These are phyloP conservation scores for Smittia sp. DNA, from an alignment of 2,888 invertebrate species.

Conservation along the genomic window DNA sequence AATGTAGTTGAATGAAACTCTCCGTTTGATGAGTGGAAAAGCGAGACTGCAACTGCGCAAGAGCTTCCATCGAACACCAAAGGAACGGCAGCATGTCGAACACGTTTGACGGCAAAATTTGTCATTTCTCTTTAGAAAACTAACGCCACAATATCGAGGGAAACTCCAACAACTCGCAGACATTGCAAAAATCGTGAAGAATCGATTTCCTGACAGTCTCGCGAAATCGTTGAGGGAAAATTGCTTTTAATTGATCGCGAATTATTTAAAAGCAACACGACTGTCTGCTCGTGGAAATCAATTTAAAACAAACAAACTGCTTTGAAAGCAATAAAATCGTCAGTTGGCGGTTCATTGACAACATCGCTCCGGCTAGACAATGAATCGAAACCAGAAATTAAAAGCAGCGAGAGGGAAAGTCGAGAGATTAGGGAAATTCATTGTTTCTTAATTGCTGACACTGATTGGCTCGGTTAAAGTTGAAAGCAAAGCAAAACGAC, in stretches of 20 bases:
- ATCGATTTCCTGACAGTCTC: not conserved
- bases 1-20: not conserved
- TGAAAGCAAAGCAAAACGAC: too few species aligned
- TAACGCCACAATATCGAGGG: not conserved
- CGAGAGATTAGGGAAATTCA: not conserved
- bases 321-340: not conserved
- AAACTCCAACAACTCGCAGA: not conserved
- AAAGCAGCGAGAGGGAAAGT: not conserved
- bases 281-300: not conserved
- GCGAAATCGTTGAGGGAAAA: not conserved
- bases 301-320: too few species aligned
- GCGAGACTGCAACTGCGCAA: slow-evolving; percentile 27
- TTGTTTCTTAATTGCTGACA: slow-evolving; percentile 32
- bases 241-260: not conserved
- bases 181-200: not conserved
- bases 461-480: slow-evolving; percentile 13
- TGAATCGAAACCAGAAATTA: not conserved
- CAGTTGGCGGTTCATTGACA: not conserved
- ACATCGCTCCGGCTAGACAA: not conserved
- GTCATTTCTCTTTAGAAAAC: not conserved
- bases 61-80: not conserved
- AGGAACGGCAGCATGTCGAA: slow-evolving; percentile 12
- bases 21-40: not conserved
- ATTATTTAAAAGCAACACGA: not conserved
- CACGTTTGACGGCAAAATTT: not conserved